Evolutionary conservation across 1,140 invertebrate genomes (phyloP), one percentile per base, ranked within the genome.

Genomic region (Calycopis cecrops): DNA sequence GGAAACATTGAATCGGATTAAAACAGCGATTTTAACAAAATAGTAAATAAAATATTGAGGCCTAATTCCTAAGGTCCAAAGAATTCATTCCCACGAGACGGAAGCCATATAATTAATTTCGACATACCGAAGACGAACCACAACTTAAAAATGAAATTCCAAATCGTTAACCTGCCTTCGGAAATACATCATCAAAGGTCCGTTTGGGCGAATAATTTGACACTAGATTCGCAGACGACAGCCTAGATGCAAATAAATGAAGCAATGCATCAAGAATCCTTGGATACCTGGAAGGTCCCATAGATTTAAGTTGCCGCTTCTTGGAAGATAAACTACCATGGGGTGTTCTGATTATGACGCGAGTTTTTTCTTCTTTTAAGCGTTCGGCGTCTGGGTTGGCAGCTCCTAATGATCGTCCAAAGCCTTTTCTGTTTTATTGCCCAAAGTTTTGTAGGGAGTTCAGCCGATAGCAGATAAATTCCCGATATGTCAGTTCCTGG

Each of bases 141-240:
- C 16, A 14, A 14, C 12, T 44, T 47, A 42, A 56, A 55, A 55
- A 59, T 52, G 6, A 10, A 9, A 58, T 60, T 44, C 51, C 35
- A 42, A 34, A 35, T 59, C 21, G 7, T 53, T 17, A 16, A 44
- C 16, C 9, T 18, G 9, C 33, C 1, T 53, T 58, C 55, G 14
- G 48, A 44, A 35, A 52, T 51, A 9, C 48, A 48, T n/a, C n/a
- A n/a, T 63, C 55, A 60, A 52, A 58, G 50, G 18, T 40, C 21
- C 54, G 50, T n/a, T n/a, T 49, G 53, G 51, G 33, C 16, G 57
- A 28, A 69, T 69, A 65, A 59, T 60, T 66, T 65, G 62, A 61
- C 67, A 69, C 63, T 61, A 69, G 67, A 69, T 69, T 69, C 67
- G 54, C 67, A 69, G 67, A 69, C 63, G 63, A 63, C 66, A 65